Base-by-base conservation (phyloP, 2,113 vertebrate genomes). In the Bubo bubo region DNA sequence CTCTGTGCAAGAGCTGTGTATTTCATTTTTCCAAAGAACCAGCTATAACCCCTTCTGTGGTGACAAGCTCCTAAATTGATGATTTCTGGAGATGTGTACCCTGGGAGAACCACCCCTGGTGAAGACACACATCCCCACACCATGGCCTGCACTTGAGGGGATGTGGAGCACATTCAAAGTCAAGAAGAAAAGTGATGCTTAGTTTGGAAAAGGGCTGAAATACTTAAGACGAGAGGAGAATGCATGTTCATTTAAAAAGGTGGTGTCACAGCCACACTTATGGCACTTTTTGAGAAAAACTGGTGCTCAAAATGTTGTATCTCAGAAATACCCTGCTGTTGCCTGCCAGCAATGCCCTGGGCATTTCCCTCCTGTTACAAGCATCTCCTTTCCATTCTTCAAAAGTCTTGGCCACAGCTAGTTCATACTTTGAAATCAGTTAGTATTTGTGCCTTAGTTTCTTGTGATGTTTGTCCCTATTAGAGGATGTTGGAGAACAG, bases 221-320 rank as follows among this genome's bases (percentile, higher is more conserved):
- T 7, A 26, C 26, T 3, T 52, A 52, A 22, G 23, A 27, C 0
- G 5, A 47, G 22, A 67, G 50, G 2, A 23, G 30, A 34, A 66
- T 2, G 6, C 10, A 26, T 2, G 11, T 17, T 43, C 18, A 3
- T 35, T 13, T 27, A 53, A 64, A 27, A 34, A 71, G 9, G 27
- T 26, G 4, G 4, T 72, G 43, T 64, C 73, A 81, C 34, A 52
- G 35, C 23, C 55, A 35, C 0, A 1, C 23, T 22, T 4, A 22
- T 0, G 37, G 34, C 14, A 13, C 7, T 71, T 79, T 34, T 2
- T n/a, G 37, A 17, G 43, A 34, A 50, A 45, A 10, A 10, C 9
- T 14, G 5, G 4, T 35, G 20, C 16, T 72, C 26, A 63, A 28
- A 76, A 5, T 3, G 17, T 5, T n/a, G 67, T 30, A 0, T 0